Percentiles rank a stretch among this genome's conserved stretches.
phyloP scores from a whole-genome alignment of 1,140 invertebrate genomes.

The Diorhabda carinulata region DNA sequence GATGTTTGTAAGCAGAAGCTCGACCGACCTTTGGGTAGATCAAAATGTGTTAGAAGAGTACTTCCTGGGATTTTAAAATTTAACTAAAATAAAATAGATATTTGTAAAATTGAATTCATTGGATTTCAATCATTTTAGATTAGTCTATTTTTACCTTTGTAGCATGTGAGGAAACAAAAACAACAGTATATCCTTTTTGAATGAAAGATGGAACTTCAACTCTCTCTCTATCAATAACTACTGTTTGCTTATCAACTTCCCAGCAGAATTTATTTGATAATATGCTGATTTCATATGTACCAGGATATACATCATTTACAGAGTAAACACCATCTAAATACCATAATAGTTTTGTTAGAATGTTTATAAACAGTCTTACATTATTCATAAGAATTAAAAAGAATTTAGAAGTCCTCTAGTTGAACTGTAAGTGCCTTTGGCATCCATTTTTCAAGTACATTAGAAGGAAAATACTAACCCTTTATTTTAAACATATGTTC shows the following conservation, averaged over 20 bases:
- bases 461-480: slow-evolving; percentile 20
- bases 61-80: slow-evolving; percentile 28
- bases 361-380: no score
- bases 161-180: slow-evolving; percentile 65
- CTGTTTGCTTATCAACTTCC: slow-evolving; percentile 58
- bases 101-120: no score
- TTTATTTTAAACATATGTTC: slow-evolving; percentile 28
- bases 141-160: slow-evolving; percentile 52
- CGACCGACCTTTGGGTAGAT: slow-evolving; percentile 2
- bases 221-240: slow-evolving; percentile 63
- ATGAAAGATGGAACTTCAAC: slow-evolving; percentile 66
- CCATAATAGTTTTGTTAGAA: neutral
- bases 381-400: no score
- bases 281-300: slow-evolving; percentile 73
- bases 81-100: slow-evolving; percentile 23
- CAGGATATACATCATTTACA: slow-evolving; percentile 76
- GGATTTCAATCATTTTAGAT: no score
- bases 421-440: no score
- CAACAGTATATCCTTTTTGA: slow-evolving; percentile 72
- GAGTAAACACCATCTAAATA: slow-evolving; percentile 65
- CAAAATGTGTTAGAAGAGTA: neutral
- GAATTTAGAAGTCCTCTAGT: no score
- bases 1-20: slow-evolving; percentile 59
- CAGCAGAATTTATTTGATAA: slow-evolving; percentile 70
- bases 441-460: neutral